Evolutionary conservation across 2,888 invertebrate genomes (phyloP).

Genomic region (Heteromurus nitidus): DNA sequence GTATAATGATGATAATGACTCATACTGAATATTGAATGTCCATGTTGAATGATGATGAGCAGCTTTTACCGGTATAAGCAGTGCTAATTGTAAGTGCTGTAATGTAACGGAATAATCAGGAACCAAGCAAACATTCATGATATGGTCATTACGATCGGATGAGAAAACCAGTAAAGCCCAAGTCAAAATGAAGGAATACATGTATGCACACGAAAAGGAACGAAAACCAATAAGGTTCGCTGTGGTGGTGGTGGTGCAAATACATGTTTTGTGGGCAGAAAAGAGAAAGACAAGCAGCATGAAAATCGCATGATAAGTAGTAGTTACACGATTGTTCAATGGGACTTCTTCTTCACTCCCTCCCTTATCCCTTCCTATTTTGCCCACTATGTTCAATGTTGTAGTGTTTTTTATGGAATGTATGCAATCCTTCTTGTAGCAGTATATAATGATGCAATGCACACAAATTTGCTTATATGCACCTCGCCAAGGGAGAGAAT

Average conservation of each 20-base stretch:
- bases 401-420: too few species aligned
- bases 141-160: neutral
- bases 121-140: neutral
- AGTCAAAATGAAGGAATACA: too few species aligned
- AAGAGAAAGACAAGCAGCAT: neutral
- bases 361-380: neutral
- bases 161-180: neutral
- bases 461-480: too few species aligned
- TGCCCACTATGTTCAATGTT: too few species aligned
- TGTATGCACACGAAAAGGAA: too few species aligned
- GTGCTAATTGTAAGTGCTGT: slow-evolving; percentile 19
- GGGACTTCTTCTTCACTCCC: neutral
- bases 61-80: too few species aligned
- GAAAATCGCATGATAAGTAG: slow-evolving; percentile 18
- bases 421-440: neutral
- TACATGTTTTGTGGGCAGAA: neutral
- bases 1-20: too few species aligned
- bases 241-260: neutral
- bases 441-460: neutral
- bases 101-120: slow-evolving; percentile 17
- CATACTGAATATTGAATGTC: too few species aligned
- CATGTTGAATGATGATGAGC: neutral
- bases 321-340: slow-evolving; percentile 15
- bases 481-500: neutral
- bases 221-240: neutral